A percentile compares a stretch with the other conserved stretches of the same genome.
Evolutionary conservation across 2,888 invertebrate genomes (phyloP).

Genomic region (Agonopterix heracliana): DNA sequence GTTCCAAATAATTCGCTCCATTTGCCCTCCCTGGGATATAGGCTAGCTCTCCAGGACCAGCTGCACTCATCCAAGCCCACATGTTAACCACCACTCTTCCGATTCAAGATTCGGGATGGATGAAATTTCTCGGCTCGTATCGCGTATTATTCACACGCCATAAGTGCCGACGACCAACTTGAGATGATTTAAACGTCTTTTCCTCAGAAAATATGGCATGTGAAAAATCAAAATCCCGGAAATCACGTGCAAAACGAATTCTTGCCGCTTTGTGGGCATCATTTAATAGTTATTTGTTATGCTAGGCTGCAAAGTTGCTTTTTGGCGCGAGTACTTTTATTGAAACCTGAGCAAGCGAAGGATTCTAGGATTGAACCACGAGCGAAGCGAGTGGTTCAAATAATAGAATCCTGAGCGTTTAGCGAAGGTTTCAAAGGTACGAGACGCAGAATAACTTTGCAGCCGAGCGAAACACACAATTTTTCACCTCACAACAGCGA

Average conservation of each 20-base stretch:
- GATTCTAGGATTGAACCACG: too few species aligned
- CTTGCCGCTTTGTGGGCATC: constrained; percentile 10
- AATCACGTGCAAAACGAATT: constrained; percentile 14
- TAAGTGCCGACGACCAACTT: constrained; percentile 15
- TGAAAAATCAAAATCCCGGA: constrained; percentile 16
- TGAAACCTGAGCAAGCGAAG: too few species aligned
- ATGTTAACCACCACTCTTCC: constrained; percentile 5
- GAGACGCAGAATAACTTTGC: too few species aligned
- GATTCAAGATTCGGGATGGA: constrained; percentile 1
- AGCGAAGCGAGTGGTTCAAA: too few species aligned
- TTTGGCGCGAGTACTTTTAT: too few species aligned
- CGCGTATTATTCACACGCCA: constrained; percentile 15
- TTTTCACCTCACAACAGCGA: too few species aligned
- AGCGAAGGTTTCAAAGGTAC: too few species aligned
- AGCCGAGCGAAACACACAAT: too few species aligned
- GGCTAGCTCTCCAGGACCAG: constrained; percentile 5
- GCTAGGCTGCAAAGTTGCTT: too few species aligned
- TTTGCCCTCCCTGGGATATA: constrained; percentile 3
- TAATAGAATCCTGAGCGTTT: too few species aligned
- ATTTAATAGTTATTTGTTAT: constrained; percentile 1
- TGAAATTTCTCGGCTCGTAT: constrained; percentile 9
- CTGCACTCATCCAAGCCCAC: constrained; percentile 12
- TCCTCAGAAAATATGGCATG: constrained; percentile 17
- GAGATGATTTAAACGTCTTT: too few species aligned
- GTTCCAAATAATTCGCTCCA: constrained; percentile 2